Evolutionary conservation across 2,113 vertebrate genomes (phyloP).

Genomic region (Peromyscus maniculatus): DNA sequence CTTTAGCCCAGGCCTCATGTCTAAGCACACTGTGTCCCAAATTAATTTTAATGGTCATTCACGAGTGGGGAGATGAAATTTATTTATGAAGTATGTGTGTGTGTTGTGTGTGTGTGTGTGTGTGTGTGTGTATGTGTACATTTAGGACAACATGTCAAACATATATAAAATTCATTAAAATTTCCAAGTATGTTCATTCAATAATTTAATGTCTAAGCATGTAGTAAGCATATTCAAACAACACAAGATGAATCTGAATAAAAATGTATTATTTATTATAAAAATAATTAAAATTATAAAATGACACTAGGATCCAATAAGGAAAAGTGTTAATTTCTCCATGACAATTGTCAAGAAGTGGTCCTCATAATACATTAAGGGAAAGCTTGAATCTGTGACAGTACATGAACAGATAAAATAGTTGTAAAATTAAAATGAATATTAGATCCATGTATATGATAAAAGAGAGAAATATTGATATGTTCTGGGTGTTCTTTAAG

Average conservation of each 20-base stretch:
- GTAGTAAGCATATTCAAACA: background rate
- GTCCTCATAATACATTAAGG: background rate
- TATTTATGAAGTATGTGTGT: background rate
- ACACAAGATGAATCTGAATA: background rate
- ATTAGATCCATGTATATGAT: background rate
- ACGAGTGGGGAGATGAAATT: background rate
- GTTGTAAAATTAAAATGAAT: background rate
- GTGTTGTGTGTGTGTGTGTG: rapidly evolving
- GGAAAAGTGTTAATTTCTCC: background rate
- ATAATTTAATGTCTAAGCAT: background rate
- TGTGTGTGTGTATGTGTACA: rapidly evolving
- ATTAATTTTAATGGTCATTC: background rate
- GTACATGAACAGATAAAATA: background rate
- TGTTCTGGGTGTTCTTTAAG: background rate
- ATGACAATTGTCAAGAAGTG: background rate
- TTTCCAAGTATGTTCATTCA: background rate
- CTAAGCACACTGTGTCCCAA: background rate
- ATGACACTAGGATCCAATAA: background rate
- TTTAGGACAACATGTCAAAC: background rate
- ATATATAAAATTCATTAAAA: background rate
- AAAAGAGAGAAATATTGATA: background rate
- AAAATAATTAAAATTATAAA: constrained; percentile 28
- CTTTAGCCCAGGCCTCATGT: background rate
- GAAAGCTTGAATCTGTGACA: background rate
- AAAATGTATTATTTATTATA: background rate